phyloP scores from a whole-genome alignment of 2,888 invertebrate genomes.

The Ephialtes manifestator region DNA sequence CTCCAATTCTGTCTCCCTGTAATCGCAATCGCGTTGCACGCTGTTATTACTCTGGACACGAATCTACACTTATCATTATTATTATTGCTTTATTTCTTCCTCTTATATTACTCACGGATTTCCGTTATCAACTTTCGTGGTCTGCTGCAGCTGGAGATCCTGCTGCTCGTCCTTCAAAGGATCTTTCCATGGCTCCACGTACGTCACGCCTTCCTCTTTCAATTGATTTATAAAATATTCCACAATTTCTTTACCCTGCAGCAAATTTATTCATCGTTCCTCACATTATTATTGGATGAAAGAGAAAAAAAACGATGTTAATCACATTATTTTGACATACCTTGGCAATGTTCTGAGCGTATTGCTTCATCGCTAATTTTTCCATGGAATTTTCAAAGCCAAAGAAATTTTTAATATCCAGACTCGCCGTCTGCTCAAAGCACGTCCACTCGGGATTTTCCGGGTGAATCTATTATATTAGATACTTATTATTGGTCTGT shows the following conservation, averaged over 20 bases:
- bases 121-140: slow-evolving; percentile 57
- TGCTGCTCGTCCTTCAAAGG: slow-evolving; percentile 67
- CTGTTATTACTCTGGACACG: not conserved
- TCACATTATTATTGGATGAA: not conserved
- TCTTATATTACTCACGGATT: slow-evolving; percentile 53
- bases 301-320: slow-evolving; percentile 1
- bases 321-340: slow-evolving; percentile 78
- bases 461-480: slow-evolving; percentile 92
- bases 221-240: slow-evolving; percentile 95
- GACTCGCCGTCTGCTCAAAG: slow-evolving; percentile 96
- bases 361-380: slow-evolving; percentile 98
- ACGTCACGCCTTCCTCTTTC: slow-evolving; percentile 90
- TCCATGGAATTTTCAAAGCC: slow-evolving; percentile 98
- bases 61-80: not conserved
- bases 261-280: not conserved
- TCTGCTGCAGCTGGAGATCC: slow-evolving; percentile 45
- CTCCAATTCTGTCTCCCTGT: slow-evolving; percentile 60
- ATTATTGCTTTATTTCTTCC: slow-evolving; percentile 1
- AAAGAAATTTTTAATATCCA: slow-evolving; percentile 98
- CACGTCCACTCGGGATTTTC: slow-evolving; percentile 98
- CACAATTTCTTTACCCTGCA: slow-evolving; percentile 96
- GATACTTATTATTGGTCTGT: slow-evolving; percentile 4
- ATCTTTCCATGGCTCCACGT: slow-evolving; percentile 89
- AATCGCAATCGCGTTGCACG: slow-evolving; percentile 17
- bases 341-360: slow-evolving; percentile 94